These are phyloP conservation scores for Clanis bilineata DNA, from an alignment of 2,888 invertebrate species.

Conservation along the genomic window DNA sequence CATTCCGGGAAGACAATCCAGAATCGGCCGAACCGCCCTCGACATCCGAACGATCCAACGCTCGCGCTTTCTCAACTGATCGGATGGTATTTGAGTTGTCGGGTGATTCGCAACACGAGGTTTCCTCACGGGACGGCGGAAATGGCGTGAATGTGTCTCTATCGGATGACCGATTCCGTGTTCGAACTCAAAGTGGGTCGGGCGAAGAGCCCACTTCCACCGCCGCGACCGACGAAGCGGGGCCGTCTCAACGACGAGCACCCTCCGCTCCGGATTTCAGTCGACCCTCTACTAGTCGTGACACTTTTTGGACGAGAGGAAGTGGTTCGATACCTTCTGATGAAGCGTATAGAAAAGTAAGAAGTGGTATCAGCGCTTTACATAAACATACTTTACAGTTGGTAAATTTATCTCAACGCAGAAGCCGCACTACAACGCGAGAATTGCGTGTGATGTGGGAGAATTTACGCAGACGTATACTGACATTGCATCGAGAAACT, in stretches of 20 bases:
- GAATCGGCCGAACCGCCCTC: constrained; percentile 33
- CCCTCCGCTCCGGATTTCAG: constrained; percentile 27
- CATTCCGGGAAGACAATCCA: constrained; percentile 55
- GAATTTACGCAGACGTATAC: constrained; percentile 83
- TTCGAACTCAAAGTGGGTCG: constrained; percentile 48
- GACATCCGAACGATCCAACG: constrained; percentile 25
- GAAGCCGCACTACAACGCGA: constrained; percentile 72
- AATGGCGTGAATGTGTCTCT: constrained; percentile 50
- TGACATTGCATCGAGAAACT: constrained; percentile 76
- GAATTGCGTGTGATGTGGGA: constrained; percentile 85
- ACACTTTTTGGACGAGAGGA: constrained; percentile 51
- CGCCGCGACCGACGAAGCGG: constrained; percentile 1
- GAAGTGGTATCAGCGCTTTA: constrained; percentile 59
- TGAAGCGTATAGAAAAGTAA: constrained; percentile 69
- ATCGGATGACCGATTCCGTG: constrained; percentile 60
- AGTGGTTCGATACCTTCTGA: constrained; percentile 53
- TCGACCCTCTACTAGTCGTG: constrained; percentile 64
- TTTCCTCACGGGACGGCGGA: constrained; percentile 34
- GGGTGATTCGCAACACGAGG: constrained; percentile 34
- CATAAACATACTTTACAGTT: constrained; percentile 64
- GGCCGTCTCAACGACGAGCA: constrained; percentile 14
- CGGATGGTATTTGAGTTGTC: constrained; percentile 58
- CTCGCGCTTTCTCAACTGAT: constrained; percentile 39
- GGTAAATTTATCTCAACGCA: constrained; percentile 69
- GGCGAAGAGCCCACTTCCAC: constrained; percentile 17